A percentile compares a stretch with the other conserved stretches of the same genome.
phyloP scores from a whole-genome alignment of 2,888 invertebrate species.

The Pogonocherus hispidulus region DNA sequence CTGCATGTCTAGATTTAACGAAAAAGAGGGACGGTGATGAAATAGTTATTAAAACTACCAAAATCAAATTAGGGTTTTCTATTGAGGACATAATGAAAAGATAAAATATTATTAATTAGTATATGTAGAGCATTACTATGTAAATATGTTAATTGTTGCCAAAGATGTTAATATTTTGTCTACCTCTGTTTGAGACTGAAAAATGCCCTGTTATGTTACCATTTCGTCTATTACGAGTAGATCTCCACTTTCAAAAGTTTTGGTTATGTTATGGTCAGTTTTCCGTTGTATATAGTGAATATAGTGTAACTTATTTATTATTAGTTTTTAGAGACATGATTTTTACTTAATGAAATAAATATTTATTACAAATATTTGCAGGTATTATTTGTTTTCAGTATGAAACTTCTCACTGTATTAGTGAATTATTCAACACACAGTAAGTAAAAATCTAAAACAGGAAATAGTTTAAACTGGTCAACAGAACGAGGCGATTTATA shows the following conservation, averaged over 20 bases:
- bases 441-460: no score
- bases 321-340: conserved; percentile 26
- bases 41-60: conserved; percentile 60
- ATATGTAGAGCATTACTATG: neutral
- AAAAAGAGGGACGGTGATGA: conserved; percentile 46
- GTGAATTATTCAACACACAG: no score
- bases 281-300: conserved; percentile 6
- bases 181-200: conserved; percentile 49
- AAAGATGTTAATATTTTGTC: conserved; percentile 45
- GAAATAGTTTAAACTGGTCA: no score
- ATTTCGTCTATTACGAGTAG: conserved; percentile 17
- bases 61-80: conserved; percentile 80
- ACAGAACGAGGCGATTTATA: no score
- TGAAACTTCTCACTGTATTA: no score
- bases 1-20: conserved; percentile 61
- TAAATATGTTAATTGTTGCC: conserved; percentile 35
- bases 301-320: conserved; percentile 40
- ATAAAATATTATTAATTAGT: conserved; percentile 65
- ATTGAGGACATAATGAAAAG: conserved; percentile 92
- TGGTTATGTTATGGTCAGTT: neutral
- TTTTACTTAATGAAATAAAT: conserved; percentile 42
- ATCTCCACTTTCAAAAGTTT: conserved; percentile 23
- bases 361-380: conserved; percentile 42
- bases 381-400: conserved; percentile 39
- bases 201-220: conserved; percentile 31